Percentiles rank a stretch among this genome's conserved stretches.
Conservation (phyloP, 2,888 invertebrate species). For the Drosophila tripunctata region DNA sequence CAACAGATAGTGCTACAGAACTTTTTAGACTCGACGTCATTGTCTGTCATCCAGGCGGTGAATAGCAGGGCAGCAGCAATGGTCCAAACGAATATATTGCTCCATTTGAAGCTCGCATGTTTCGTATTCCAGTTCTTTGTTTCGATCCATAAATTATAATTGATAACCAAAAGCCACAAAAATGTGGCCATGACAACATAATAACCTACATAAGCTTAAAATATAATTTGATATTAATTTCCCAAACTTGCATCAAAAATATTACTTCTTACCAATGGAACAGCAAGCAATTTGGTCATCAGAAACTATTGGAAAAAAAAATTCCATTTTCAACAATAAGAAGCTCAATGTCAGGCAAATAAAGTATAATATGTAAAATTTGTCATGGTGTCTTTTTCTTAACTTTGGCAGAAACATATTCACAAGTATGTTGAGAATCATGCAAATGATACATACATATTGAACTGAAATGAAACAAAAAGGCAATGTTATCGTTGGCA, state of each 20-base stretch:
- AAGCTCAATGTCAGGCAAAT: constrained; percentile 28
- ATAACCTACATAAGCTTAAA: constrained; percentile 84
- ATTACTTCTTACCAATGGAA: constrained; percentile 6
- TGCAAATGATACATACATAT: constrained; percentile 88
- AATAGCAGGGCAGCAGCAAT: constrained; percentile 55
- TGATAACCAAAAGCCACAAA: constrained; percentile 94
- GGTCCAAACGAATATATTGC: constrained; percentile 76
- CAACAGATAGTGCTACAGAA: constrained; percentile 86
- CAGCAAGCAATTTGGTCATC: background rate
- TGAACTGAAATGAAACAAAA: constrained; percentile 85
- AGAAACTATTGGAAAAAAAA: background rate
- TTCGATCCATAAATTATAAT: constrained; percentile 91
- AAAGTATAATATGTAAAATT: constrained; percentile 36
- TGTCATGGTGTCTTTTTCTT: constrained; percentile 9
- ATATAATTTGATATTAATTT: background rate
- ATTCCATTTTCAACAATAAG: background rate
- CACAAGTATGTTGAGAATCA: constrained; percentile 86
- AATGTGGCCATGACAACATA: constrained; percentile 91
- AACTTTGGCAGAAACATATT: constrained; percentile 21
- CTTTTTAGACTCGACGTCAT: constrained; percentile 83
- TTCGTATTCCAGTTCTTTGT: constrained; percentile 14
- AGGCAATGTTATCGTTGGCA: background rate
- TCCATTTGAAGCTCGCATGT: constrained; percentile 38
- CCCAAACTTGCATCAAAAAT: background rate
- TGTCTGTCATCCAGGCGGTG: constrained; percentile 63